Conservation (phyloP, 2,888 invertebrate species). For the Drosophila subsilvestris region DNA sequence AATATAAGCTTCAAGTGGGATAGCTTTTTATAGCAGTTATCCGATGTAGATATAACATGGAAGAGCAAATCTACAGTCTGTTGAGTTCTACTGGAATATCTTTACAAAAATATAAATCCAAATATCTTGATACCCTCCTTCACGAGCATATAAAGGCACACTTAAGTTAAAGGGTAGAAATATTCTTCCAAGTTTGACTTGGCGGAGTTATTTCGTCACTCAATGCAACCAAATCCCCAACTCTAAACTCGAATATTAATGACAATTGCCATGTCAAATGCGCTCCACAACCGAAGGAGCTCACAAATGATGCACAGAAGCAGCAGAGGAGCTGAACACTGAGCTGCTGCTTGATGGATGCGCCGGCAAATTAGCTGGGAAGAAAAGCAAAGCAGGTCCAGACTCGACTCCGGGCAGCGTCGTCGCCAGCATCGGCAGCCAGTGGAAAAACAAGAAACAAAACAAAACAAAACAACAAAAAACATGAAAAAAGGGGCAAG, state of each 20-base stretch:
- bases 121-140: neutral
- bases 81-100: too few relatives aligned
- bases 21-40: too few relatives aligned
- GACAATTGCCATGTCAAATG: conserved; percentile 35
- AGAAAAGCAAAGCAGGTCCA: conserved; percentile 50
- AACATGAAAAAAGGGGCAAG: conserved; percentile 54
- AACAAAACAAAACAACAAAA: conserved; percentile 23
- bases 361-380: conserved; percentile 74
- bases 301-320: conserved; percentile 45
- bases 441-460: conserved; percentile 2
- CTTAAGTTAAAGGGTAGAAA: neutral
- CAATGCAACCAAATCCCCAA: neutral
- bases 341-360: conserved; percentile 66
- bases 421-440: conserved; percentile 26
- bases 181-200: neutral
- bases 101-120: too few relatives aligned
- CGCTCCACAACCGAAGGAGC: conserved; percentile 31
- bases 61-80: too few relatives aligned
- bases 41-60: too few relatives aligned
- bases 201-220: neutral
- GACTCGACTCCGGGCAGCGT: conserved; percentile 28
- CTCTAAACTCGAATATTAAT: conserved; percentile 41
- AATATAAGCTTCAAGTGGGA: too few relatives aligned
- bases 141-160: neutral
- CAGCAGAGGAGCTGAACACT: conserved; percentile 17